Conservation (phyloP, 2,113 vertebrate species). For the Cheilinus undulatus region DNA sequence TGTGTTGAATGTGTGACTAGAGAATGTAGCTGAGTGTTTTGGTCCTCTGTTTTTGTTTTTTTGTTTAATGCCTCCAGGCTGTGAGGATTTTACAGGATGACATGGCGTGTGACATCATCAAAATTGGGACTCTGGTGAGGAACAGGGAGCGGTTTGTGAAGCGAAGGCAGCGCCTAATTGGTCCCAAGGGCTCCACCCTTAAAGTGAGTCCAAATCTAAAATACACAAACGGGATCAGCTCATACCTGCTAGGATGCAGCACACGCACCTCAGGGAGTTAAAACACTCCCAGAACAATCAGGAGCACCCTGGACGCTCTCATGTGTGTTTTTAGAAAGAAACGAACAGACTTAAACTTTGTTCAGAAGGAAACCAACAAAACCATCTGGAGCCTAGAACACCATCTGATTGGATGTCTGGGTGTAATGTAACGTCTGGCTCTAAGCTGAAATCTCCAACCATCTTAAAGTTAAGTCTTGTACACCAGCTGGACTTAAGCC, state of each 20-base stretch:
- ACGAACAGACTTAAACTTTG: no score
- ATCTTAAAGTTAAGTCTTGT: no score
- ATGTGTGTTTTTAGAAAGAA: no score
- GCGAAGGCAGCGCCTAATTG: conserved; percentile 93
- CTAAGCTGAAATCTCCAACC: no score
- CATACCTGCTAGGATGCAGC: not conserved
- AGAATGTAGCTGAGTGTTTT: not conserved
- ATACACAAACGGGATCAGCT: not conserved
- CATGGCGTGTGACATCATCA: conserved; percentile 96
- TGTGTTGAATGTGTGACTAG: not conserved
- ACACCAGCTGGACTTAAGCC: no score
- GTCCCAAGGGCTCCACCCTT: conserved; percentile 96
- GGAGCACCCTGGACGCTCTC: no score
- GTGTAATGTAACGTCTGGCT: no score
- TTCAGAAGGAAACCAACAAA: no score
- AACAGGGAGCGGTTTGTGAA: conserved; percentile 97
- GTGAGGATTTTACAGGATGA: conserved; percentile 95
- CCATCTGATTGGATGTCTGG: no score
- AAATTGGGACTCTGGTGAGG: conserved; percentile 92
- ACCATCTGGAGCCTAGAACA: no score
- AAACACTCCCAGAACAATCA: no score
- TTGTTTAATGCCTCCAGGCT: conserved; percentile 81
- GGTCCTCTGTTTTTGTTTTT: not conserved
- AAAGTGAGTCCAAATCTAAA: conserved; percentile 84
- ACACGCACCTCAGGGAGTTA: not conserved